phyloP scores from a whole-genome alignment of 2,888 invertebrate species.

The Pterobdella sp. region DNA sequence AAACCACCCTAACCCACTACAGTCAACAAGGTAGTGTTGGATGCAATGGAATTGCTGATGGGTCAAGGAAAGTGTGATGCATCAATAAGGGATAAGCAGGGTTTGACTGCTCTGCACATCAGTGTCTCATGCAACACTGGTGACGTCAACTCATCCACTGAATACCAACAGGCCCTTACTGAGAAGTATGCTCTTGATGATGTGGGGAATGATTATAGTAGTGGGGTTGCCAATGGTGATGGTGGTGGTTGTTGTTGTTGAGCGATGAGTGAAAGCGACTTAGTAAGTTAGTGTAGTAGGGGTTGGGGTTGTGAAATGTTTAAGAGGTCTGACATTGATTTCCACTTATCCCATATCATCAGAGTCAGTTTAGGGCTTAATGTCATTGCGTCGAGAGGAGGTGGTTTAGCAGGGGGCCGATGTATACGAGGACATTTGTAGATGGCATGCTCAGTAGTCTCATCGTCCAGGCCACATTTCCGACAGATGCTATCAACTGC shows the following conservation, averaged over 20 bases:
- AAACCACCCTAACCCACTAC: not conserved
- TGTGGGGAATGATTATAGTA: not conserved
- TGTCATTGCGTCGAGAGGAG: too few relatives aligned
- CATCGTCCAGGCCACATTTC: too few relatives aligned
- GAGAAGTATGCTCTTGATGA: conserved; percentile 42
- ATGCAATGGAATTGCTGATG: conserved; percentile 42
- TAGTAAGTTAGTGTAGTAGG: too few relatives aligned
- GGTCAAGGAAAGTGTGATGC: conserved; percentile 44
- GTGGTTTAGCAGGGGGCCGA: too few relatives aligned
- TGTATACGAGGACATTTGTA: too few relatives aligned
- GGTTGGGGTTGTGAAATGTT: too few relatives aligned
- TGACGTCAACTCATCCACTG: conserved; percentile 51
- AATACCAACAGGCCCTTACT: conserved; percentile 52
- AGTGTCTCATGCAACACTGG: conserved; percentile 51
- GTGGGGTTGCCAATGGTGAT: not conserved
- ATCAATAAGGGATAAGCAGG: conserved; percentile 37
- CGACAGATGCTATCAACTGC: too few relatives aligned
- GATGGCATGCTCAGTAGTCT: too few relatives aligned
- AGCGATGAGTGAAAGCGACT: not conserved
- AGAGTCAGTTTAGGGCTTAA: too few relatives aligned
- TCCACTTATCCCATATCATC: too few relatives aligned
- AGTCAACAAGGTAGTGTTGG: conserved; percentile 24
- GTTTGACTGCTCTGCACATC: conserved; percentile 53
- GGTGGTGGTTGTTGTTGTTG: not conserved
- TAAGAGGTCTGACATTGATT: too few relatives aligned